A percentile compares a stretch with the other conserved stretches of the same genome.
phyloP scores from a whole-genome alignment of 2,888 invertebrate species.

The Leptinotarsa haldemani region DNA sequence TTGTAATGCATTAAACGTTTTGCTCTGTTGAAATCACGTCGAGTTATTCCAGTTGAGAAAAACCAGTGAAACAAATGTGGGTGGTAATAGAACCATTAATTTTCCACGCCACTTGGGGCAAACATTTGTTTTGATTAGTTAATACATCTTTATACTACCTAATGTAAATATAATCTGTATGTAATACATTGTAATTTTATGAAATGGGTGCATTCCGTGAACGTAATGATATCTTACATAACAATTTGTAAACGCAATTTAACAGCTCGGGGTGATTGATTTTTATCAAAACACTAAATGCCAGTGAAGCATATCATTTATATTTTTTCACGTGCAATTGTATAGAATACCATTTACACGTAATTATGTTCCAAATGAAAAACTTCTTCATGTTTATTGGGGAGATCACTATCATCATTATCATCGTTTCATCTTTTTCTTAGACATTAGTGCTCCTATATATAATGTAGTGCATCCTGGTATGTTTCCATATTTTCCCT shows the following conservation, averaged over 20 bases:
- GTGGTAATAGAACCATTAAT: constrained; percentile 19
- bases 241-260: background rate
- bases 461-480: no score
- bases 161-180: constrained; percentile 20
- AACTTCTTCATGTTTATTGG: no score
- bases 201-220: background rate
- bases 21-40: constrained; percentile 9
- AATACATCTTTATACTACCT: constrained; percentile 18
- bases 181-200: constrained; percentile 9
- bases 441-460: no score
- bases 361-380: no score
- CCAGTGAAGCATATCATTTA: background rate
- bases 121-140: constrained; percentile 15
- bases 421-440: no score
- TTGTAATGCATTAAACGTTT: background rate
- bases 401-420: no score
- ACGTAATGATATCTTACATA: constrained; percentile 13
- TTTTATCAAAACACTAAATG: background rate
- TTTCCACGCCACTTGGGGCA: background rate
- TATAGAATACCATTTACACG: background rate
- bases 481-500: no score
- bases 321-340: background rate
- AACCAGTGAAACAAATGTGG: constrained; percentile 9
- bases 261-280: background rate
- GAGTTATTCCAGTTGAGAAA: background rate